Evolutionary conservation across 2,888 invertebrate species (phyloP), one percentile per base, ranked within the genome.

Genomic region (Caenorhabditis sp.): DNA sequence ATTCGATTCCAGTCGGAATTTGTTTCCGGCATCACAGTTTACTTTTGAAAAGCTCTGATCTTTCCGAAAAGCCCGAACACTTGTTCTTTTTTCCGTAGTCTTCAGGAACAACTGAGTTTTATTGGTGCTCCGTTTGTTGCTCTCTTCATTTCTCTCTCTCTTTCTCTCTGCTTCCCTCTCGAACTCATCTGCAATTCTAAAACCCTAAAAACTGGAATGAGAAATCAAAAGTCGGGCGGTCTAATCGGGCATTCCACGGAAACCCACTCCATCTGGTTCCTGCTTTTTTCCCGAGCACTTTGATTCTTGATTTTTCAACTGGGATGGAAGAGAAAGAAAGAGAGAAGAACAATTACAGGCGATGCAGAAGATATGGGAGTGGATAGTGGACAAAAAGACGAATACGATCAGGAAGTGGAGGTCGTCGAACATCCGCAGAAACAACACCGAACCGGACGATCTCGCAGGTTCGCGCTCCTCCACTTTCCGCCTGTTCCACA

Each of bases 351-450:
- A 6, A 7, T 53, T 62, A 8, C 45, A 65, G 62, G 68, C 35
- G 35, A 86, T 86, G 86, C 79, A 81, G 45, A 79, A 79, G 53
- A 55, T 86, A 50, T 85, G 83, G 84, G 79, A 86, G 39, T 86
- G 86, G 86, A 78, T 86, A 53, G 68, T 82, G 24, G 86, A 86
- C 43, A 78, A 82, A 43, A 86, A 86, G 65, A 78, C 85, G 45
- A 83, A 83, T 50, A 84, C 85, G 11, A 72, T 86, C 41, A 66
- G 85, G 22, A 82, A 83, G 66, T 85, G 85, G 85, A 43, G 84
- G 22, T 76, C 76, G 7, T 77, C 77, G 22, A 59, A 68, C 37
- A 59, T 81, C 5, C 62, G 79, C 15, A 27, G 72, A 32, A 66
- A 50, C 50, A 65, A 71, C 45, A 59, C 70, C 15, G 73, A 65